Evolutionary conservation across 2,888 invertebrate species (phyloP).

Genomic region (Aphidoletes aphidimyza): DNA sequence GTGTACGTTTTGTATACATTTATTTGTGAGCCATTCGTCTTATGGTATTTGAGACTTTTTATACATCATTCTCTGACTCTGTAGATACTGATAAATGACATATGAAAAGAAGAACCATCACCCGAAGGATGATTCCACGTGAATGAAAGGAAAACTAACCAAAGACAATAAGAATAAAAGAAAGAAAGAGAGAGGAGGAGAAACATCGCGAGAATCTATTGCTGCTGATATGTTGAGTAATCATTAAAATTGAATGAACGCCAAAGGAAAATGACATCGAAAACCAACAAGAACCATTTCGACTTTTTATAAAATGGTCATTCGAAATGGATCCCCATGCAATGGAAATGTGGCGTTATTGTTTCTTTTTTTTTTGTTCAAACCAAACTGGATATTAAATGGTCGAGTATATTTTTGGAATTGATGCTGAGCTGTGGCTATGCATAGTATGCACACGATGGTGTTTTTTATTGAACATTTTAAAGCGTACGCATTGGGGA

Average conservation of each 20-base stretch:
- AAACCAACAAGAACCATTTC: conserved; percentile 17
- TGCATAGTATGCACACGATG: too few species aligned
- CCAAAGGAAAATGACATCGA: neutral
- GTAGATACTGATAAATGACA: conserved; percentile 15
- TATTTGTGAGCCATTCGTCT: conserved; percentile 7
- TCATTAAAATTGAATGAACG: conserved; percentile 29
- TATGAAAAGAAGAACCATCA: neutral
- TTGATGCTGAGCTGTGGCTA: too few species aligned
- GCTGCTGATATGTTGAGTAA: conserved; percentile 13
- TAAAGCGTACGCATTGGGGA: neutral
- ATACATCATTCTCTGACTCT: neutral
- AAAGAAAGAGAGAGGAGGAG: neutral
- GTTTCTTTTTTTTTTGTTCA: neutral
- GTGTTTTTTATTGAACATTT: too few species aligned
- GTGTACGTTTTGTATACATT: neutral
- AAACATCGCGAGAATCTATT: neutral
- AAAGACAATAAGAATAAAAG: neutral
- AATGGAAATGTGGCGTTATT: neutral
- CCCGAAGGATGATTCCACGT: too few species aligned
- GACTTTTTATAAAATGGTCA: neutral
- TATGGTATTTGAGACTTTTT: conserved; percentile 30
- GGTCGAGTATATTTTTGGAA: too few species aligned
- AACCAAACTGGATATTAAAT: neutral
- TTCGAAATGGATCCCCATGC: neutral
- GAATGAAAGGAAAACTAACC: neutral